Evolutionary conservation across 2,113 vertebrate species (phyloP).

Genomic region (Oncorhynchus masou): DNA sequence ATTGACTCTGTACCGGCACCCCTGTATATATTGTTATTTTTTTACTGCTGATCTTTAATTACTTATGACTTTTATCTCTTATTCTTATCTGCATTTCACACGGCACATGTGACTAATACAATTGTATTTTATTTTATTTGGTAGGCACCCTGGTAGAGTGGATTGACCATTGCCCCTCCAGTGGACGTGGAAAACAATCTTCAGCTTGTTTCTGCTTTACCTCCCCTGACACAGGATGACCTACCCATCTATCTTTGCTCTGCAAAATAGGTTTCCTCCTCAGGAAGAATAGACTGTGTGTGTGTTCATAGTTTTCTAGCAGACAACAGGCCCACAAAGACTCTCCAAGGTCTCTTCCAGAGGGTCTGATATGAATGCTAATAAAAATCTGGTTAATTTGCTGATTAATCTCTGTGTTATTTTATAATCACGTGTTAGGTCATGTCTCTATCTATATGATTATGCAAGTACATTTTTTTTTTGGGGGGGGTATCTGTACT

Average conservation of each 20-base stretch:
- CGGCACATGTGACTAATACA: no score
- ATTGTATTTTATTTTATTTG: slow-evolving; percentile 32
- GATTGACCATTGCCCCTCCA: slow-evolving; percentile 55
- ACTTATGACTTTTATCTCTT: no score
- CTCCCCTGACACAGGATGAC: slow-evolving; percentile 63
- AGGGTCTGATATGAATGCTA: not conserved
- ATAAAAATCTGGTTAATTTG: slow-evolving; percentile 15
- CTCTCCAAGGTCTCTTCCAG: slow-evolving; percentile 21
- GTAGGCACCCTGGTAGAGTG: slow-evolving; percentile 19
- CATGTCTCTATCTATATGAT: no score
- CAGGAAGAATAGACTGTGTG: slow-evolving; percentile 43
- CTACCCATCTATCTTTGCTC: slow-evolving; percentile 65
- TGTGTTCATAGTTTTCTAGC: slow-evolving; percentile 23
- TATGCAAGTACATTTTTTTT: no score
- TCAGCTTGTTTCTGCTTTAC: no score
- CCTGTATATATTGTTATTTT: no score
- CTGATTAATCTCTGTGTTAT: not conserved
- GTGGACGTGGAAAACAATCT: slow-evolving; percentile 39
- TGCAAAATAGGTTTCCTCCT: slow-evolving; percentile 63
- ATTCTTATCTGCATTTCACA: no score
- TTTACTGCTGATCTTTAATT: no score
- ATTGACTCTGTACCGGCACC: no score
- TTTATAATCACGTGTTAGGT: no score
- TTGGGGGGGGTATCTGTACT: no score
- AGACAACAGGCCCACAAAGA: slow-evolving; percentile 44